phyloP scores from a whole-genome alignment of 2,888 invertebrate species.

The Polylopha cassiicola region DNA sequence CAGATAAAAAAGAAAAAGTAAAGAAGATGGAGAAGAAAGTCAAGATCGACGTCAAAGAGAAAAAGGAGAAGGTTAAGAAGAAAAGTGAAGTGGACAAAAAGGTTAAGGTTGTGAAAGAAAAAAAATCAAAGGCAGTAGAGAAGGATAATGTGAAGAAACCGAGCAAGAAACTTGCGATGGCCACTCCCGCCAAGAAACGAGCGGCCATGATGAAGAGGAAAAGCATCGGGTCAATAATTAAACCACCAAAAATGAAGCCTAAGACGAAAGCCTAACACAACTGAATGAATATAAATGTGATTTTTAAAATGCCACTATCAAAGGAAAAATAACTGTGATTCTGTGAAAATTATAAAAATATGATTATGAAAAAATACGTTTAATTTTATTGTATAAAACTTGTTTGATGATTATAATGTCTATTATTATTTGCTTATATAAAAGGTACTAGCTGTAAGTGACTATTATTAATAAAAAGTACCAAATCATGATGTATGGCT shows the following conservation, averaged over 20 bases:
- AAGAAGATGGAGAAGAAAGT: slow-evolving; percentile 10
- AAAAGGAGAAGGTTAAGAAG: slow-evolving; percentile 21
- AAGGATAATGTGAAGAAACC: slow-evolving; percentile 9
- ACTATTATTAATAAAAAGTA: no score
- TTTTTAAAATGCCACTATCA: no score
- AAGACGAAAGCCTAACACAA: slow-evolving; percentile 27
- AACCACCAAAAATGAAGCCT: slow-evolving; percentile 65
- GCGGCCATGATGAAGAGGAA: slow-evolving; percentile 48
- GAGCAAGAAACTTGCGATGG: slow-evolving; percentile 8
- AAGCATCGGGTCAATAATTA: slow-evolving; percentile 60
- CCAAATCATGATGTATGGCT: no score
- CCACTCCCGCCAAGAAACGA: slow-evolving; percentile 47
- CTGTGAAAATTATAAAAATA: no score
- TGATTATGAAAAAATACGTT: no score
- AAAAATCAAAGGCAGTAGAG: slow-evolving; percentile 15
- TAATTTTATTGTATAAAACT: no score
- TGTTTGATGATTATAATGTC: no score
- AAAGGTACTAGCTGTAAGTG: no score
- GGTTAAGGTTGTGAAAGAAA: slow-evolving; percentile 15
- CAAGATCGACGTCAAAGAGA: slow-evolving; percentile 18
- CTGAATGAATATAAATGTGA: neutral
- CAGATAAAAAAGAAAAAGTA: slow-evolving; percentile 20
- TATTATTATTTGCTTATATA: no score
- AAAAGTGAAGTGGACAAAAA: slow-evolving; percentile 21
- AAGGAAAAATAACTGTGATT: no score